A percentile compares a stretch with the other conserved stretches of the same genome.
These are phyloP conservation scores for Pao palembangensis DNA, from an alignment of 2,113 vertebrate genomes.

Conservation along the genomic window DNA sequence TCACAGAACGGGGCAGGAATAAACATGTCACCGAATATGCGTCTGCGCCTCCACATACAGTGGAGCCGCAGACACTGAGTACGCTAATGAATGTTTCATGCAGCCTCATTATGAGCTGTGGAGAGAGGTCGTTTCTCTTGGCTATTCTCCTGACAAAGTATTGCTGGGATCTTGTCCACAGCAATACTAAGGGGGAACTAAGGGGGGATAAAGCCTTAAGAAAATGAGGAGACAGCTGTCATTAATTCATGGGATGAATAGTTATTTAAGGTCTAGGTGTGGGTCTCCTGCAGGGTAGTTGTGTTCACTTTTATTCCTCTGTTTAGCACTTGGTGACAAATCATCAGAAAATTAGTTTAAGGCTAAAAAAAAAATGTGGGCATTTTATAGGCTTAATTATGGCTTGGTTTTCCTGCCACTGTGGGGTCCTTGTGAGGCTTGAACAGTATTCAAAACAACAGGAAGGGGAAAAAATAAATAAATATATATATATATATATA, in stretches of 20 bases:
- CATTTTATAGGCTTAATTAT: conserved; percentile 59
- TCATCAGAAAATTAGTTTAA: conserved; percentile 48
- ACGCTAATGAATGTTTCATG: conserved; percentile 71
- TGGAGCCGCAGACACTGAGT: conserved; percentile 58
- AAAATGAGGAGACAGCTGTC: conserved; percentile 34
- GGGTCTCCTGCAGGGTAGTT: conserved; percentile 29
- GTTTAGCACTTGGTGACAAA: conserved; percentile 42
- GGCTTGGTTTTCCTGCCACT: conserved; percentile 36
- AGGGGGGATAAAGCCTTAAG: no score
- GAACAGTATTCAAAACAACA: conserved; percentile 29
- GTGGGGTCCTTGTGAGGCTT: conserved; percentile 29
- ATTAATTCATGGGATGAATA: conserved; percentile 35
- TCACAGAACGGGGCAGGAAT: conserved; percentile 60
- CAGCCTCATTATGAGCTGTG: conserved; percentile 67
- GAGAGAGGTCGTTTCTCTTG: conserved; percentile 67
- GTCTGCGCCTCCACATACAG: conserved; percentile 54
- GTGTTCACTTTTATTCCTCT: conserved; percentile 16
- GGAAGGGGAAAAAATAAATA: no score
- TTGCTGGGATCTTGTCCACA: conserved; percentile 24
- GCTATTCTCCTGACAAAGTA: conserved; percentile 62
- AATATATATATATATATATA: no score
- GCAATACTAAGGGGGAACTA: no score
- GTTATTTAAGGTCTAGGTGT: conserved; percentile 22
- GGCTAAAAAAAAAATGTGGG: conserved; percentile 43
- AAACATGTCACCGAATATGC: conserved; percentile 66